Evolutionary conservation across 2,797 vertebrate species (phyloP), one percentile per base, ranked within the genome.

Genomic region (Todus mexicanus): DNA sequence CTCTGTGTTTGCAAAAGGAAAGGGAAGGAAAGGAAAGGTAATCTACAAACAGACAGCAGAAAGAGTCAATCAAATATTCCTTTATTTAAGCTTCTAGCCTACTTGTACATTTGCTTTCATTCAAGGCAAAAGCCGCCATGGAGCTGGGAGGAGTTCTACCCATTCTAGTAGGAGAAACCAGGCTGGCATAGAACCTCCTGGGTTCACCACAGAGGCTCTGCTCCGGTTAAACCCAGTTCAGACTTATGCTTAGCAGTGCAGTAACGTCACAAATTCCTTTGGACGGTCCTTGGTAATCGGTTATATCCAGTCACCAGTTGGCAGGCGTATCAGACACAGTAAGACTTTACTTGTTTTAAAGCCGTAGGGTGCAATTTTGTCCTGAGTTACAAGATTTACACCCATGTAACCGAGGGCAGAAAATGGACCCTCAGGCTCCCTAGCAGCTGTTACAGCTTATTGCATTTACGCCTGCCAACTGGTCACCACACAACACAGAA

Each of bases 361-460:
- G 94, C 93, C 84, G 89, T 1, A 37, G 93, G 91, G 94, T 84
- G 70, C 5, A 61, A 87, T 96, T 96, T 91, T 94, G 92, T 72
- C 92, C 84, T 90, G 76, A 25, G 91, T 84, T 96, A 93, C 42
- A 73, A 80, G 87, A 93, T 94, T 95, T 95, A 95, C 79, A 92
- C 79, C 82, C 84, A 85, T 59, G 59, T 92, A 95, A 95, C 82
- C 7, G 1, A 93, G 77, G 89, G 50, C 73, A 87, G 84, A 93
- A 95, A 95, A 94, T 60, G 60, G 73, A 90, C 89, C 91, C 92
- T 86, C 65, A 78, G 84, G 92, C 91, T 91, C 84, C 91, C 66
- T 48, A 95, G 80, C 94, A 94, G 89, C 89, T 93, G 94, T 84
- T 94, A 79, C 3, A 25, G 92, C 84, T 95, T 91, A 95, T 3